Percentiles rank a stretch among this genome's conserved stretches.
phyloP scores from a whole-genome alignment of 2,113 vertebrate genomes.

The Circaetus cinerascens region DNA sequence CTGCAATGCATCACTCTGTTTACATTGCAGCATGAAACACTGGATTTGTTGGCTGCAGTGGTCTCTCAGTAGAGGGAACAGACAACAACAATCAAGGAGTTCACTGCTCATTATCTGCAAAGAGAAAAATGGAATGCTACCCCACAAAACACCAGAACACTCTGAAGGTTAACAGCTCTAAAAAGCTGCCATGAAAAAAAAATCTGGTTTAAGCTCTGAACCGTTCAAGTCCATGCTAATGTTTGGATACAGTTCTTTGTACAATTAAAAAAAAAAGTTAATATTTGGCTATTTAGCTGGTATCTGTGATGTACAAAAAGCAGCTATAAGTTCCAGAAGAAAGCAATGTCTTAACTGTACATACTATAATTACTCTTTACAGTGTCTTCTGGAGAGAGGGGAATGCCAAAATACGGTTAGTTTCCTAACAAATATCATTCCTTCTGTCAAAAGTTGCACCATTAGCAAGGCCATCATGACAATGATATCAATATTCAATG shows the following conservation, averaged over 20 bases:
- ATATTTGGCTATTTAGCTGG: not conserved
- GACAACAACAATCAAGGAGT: constrained; percentile 72
- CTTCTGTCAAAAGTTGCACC: not conserved
- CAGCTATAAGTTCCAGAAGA: not conserved
- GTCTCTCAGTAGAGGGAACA: constrained; percentile 66
- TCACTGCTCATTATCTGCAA: constrained; percentile 61
- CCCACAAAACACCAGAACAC: not conserved
- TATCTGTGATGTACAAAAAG: not conserved
- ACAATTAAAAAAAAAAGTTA: not conserved
- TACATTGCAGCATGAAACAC: constrained; percentile 72
- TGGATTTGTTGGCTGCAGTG: constrained; percentile 73
- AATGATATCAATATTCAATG: not conserved
- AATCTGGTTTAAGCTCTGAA: not conserved
- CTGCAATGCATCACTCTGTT: constrained; percentile 85
- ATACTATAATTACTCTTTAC: not conserved
- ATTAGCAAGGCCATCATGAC: too few species aligned
- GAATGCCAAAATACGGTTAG: not conserved
- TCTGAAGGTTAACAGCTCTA: not conserved
- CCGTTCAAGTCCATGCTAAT: not conserved
- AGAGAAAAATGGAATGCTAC: constrained; percentile 42
- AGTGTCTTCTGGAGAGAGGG: not conserved
- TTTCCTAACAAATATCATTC: not conserved
- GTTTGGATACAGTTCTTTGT: not conserved
- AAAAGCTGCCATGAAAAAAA: not conserved
- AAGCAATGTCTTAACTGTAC: not conserved